Evolutionary conservation across 2,888 invertebrate species (phyloP).

Genomic region (Camponotus fellah): DNA sequence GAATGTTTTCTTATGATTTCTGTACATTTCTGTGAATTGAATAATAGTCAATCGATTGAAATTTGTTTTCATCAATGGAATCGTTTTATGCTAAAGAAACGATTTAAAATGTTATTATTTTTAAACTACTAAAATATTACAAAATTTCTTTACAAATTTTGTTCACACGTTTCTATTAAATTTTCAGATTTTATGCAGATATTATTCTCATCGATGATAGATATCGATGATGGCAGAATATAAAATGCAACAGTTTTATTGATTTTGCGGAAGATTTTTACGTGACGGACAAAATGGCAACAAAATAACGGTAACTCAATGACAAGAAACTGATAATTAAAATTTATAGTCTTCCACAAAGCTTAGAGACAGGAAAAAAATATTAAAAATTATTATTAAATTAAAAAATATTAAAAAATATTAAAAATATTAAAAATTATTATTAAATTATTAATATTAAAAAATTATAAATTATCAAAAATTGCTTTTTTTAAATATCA

Average conservation of each 20-base stretch:
- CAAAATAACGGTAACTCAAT: neutral
- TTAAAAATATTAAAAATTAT: too few species aligned
- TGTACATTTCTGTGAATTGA: neutral
- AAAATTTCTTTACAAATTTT: neutral
- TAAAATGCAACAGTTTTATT: slow-evolving; percentile 8
- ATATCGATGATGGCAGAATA: neutral
- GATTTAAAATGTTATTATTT: slow-evolving; percentile 1
- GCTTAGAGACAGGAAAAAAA: neutral
- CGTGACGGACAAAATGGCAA: neutral
- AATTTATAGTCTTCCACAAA: neutral
- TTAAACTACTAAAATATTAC: neutral
- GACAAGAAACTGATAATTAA: slow-evolving; percentile 1
- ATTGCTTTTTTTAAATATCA: neutral
- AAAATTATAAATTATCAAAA: neutral
- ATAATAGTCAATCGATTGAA: neutral
- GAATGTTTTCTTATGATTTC: neutral
- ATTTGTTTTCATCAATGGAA: neutral
- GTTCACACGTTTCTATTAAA: neutral
- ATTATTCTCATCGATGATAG: neutral
- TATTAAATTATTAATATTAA: too few species aligned
- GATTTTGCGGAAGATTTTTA: slow-evolving; percentile 6
- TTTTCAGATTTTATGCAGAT: neutral
- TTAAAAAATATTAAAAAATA: too few species aligned
- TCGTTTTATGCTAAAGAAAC: neutral
- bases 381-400: too few species aligned